Base-by-base conservation (phyloP, 2,888 invertebrate genomes). In the Oscheius onirici region DNA sequence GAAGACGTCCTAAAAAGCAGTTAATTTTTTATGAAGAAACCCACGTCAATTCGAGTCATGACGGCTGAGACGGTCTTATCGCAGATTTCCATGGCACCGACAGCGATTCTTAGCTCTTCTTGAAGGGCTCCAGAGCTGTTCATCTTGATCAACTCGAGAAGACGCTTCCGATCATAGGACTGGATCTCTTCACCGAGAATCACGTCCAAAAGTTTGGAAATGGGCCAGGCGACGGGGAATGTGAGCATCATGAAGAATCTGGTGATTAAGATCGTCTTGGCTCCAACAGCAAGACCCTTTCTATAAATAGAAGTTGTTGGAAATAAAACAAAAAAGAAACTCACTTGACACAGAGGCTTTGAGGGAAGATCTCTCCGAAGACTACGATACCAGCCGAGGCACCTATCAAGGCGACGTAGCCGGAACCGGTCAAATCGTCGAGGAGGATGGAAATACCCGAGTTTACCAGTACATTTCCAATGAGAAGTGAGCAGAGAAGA, bases 191-290 rank as follows among this genome's bases (percentile, higher is more conserved):
- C 97, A 3, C 99, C 99, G 17, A 86, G 71, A 41, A 86, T 73
- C 40, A 60, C 71, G 63, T 86, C 86, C 46, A 86, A 76, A n/a
- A 84, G 24, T 75, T 69, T 73, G 2, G 79, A 75, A 76, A 95
- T 93, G 0, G 97, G 96, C 17, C 63, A 76, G 3, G 81, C 76
- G 17, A 77, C 11, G 1, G 96, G 96, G 74, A 93, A 95, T 6
- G 97, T 97, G 51, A 97, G 76, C 1, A 93, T 89, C 96, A 99
- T 97, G 76, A 97, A 94, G 66, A 93, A 90, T 84, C 94, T 94
- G 1, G 97, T 99, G 68, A 99, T 90, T 89, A 92, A 92, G 71
- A 97, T 94, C 43, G 97, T 99, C 13, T 70, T 73, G 3, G 86
- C 85, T 13, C 86, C 86, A 22, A 86, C 86, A 2, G 80, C 79